Evolutionary conservation across 1,140 invertebrate species (phyloP).

Genomic region (Copidosoma floridanum): DNA sequence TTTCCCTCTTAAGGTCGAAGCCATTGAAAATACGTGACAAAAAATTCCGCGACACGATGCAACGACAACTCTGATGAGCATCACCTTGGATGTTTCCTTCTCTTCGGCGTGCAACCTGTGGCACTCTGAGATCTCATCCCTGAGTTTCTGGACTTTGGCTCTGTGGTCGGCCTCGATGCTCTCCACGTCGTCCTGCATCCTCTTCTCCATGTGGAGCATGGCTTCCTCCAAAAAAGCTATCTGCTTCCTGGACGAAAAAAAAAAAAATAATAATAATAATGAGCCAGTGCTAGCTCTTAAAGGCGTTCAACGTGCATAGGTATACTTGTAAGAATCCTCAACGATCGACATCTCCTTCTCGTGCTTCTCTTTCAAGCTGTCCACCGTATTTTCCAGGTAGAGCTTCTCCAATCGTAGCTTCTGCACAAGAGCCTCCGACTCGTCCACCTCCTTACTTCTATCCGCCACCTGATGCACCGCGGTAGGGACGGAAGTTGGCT

Average conservation of each 20-base stretch:
- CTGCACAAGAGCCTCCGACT: constrained; percentile 36
- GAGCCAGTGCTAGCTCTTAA: no score
- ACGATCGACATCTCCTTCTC: constrained; percentile 46
- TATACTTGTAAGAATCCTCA: constrained; percentile 49
- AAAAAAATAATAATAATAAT: no score
- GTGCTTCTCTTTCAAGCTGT: constrained; percentile 46
- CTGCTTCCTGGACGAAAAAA: constrained; percentile 41
- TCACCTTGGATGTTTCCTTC: constrained; percentile 44
- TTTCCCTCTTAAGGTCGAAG: no score
- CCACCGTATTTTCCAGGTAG: constrained; percentile 42
- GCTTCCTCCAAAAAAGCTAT: constrained; percentile 42
- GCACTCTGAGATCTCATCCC: constrained; percentile 42
- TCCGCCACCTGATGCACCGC: no score
- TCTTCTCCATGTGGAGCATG: constrained; percentile 44
- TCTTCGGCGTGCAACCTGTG: constrained; percentile 43
- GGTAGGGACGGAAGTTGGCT: constrained; percentile 33
- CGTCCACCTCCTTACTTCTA: constrained; percentile 31
- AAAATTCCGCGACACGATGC: no score
- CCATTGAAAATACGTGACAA: no score
- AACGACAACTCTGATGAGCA: background rate
- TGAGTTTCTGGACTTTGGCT: constrained; percentile 46
- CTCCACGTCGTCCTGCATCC: constrained; percentile 42
- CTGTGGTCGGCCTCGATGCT: constrained; percentile 44
- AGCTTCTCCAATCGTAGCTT: constrained; percentile 46
- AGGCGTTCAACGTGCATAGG: no score